A percentile compares a stretch with the other conserved stretches of the same genome.
Evolutionary conservation across 1,140 invertebrate genomes (phyloP).

Genomic region (Drosophila hydei): DNA sequence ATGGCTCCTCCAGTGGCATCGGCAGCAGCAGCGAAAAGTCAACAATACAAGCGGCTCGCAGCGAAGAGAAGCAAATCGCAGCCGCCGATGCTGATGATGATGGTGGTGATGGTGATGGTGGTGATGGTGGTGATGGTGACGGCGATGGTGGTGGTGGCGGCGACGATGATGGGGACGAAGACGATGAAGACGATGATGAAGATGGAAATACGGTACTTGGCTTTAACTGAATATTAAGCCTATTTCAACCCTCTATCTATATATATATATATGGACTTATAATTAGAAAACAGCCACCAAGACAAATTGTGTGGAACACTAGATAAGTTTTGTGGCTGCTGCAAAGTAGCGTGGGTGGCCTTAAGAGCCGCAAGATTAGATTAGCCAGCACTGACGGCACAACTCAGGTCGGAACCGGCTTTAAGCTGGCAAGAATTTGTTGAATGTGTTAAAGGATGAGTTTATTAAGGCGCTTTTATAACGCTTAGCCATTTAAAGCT

Average conservation of each 20-base stretch:
- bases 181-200: slow-evolving; percentile 57
- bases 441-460: background rate
- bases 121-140: slow-evolving; percentile 36
- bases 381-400: background rate
- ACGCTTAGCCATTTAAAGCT: background rate
- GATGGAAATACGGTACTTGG: slow-evolving; percentile 69
- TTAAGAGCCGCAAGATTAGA: slow-evolving; percentile 6
- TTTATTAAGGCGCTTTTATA: background rate
- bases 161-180: slow-evolving; percentile 43
- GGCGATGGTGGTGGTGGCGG: slow-evolving; percentile 39
- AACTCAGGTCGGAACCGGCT: background rate
- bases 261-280: slow-evolving; percentile 17
- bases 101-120: slow-evolving; percentile 31
- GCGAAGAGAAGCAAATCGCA: slow-evolving; percentile 41
- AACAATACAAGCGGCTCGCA: slow-evolving; percentile 23
- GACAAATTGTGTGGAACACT: slow-evolving; percentile 62
- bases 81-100: slow-evolving; percentile 19
- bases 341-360: background rate
- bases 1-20: slow-evolving; percentile 39
- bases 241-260: background rate
- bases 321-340: slow-evolving; percentile 37
- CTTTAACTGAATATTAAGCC: slow-evolving; percentile 29
- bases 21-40: slow-evolving; percentile 53
- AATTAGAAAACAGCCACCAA: slow-evolving; percentile 57
- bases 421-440: background rate